These are phyloP conservation scores for Oncorhynchus tshawytscha DNA, from an alignment of 2,113 vertebrate genomes.

Conservation along the genomic window DNA sequence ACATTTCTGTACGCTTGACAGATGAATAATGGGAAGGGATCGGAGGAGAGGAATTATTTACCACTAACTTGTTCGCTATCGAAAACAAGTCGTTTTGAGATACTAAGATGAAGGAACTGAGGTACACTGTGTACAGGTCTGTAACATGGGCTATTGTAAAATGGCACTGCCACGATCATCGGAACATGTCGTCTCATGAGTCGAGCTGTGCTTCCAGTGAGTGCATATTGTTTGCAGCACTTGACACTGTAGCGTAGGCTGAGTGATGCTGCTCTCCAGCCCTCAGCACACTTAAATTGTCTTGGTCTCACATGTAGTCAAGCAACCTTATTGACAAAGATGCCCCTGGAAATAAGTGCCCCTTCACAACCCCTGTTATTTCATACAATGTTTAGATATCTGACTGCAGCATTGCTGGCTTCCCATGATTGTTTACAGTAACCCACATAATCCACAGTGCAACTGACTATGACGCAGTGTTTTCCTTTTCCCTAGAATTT, in stretches of 20 bases:
- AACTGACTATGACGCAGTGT: no score
- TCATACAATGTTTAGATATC: background rate
- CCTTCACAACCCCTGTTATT: constrained; percentile 40
- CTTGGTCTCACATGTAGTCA: constrained; percentile 47
- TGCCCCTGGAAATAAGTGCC: constrained; percentile 51
- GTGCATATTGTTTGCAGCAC: constrained; percentile 74
- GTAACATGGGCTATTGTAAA: no score
- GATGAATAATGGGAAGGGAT: constrained; percentile 41
- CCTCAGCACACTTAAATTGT: constrained; percentile 54
- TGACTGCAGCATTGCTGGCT: no score
- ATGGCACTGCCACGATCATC: constrained; percentile 52
- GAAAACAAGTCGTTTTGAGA: no score
- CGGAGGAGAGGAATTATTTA: constrained; percentile 44
- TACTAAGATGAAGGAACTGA: no score
- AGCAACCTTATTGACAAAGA: constrained; percentile 30
- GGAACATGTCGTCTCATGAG: constrained; percentile 56
- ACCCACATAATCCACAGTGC: no score
- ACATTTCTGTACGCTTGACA: constrained; percentile 58
- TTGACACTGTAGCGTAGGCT: constrained; percentile 62
- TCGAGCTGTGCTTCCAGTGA: constrained; percentile 66
- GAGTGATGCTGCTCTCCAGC: constrained; percentile 54
- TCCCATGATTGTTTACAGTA: no score
- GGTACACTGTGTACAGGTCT: no score
- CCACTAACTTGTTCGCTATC: no score
- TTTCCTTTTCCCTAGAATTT: no score